Percentiles rank a stretch among this genome's conserved stretches.
Conservation (phyloP, 1,140 invertebrate species). For the Rhagoletis pomonella region DNA sequence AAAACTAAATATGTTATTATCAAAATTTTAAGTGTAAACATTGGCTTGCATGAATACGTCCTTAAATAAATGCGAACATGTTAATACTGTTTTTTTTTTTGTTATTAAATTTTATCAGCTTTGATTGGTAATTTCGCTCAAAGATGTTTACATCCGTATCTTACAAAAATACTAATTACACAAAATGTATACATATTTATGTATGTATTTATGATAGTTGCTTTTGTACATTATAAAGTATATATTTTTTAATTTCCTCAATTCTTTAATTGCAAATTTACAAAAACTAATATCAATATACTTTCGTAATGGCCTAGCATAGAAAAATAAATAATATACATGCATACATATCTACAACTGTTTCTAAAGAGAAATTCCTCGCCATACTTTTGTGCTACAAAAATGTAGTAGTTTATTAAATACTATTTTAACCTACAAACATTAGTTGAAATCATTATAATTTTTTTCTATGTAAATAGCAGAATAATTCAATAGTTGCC, state of each 20-base stretch:
- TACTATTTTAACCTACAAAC: background rate
- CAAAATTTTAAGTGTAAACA: constrained; percentile 12
- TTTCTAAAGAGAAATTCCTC: no score
- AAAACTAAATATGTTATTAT: background rate
- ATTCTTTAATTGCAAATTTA: no score
- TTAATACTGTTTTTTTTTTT: background rate
- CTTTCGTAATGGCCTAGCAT: no score
- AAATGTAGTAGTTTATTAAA: background rate
- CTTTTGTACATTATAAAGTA: constrained; percentile 23
- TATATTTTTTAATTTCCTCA: background rate
- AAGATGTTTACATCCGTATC: background rate
- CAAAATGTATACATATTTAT: no score
- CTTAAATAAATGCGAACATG: constrained; percentile 33
- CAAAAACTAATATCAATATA: no score
- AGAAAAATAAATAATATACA: no score
- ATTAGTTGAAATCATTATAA: no score
- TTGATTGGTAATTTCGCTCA: background rate
- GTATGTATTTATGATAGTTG: background rate
- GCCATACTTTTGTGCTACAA: background rate
- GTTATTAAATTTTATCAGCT: background rate
- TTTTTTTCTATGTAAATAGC: no score
- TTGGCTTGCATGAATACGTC: constrained; percentile 9
- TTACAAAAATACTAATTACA: background rate
- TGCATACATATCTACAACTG: no score
- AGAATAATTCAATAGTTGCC: no score